A percentile compares a stretch with the other conserved stretches of the same genome.
Evolutionary conservation across 2,797 vertebrate genomes (phyloP).

Genomic region (Liparis tanakae): DNA sequence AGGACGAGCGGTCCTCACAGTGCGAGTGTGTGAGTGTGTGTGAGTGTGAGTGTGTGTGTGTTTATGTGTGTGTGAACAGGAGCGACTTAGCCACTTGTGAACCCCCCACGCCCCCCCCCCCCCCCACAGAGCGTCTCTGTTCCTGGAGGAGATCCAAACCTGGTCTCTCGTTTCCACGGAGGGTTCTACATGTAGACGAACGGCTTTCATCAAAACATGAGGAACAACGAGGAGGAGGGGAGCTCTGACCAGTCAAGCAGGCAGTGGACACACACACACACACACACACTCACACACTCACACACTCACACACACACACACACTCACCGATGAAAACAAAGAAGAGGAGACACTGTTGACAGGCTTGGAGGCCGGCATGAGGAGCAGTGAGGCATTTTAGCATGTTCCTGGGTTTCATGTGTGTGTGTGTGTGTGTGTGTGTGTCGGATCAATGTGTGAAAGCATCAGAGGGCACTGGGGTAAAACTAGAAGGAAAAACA

Average conservation of each 20-base stretch:
- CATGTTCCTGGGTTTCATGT: conserved; percentile 22
- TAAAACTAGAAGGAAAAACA: conserved; percentile 16
- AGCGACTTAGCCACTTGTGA: conserved; percentile 72
- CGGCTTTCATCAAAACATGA: conserved; percentile 22
- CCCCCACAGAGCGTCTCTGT: conserved; percentile 74
- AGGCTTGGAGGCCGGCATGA: conserved; percentile 26
- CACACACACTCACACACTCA: conserved; percentile 30
- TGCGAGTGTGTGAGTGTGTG: too few relatives aligned
- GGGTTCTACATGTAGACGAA: conserved; percentile 70
- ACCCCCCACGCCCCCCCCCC: conserved; percentile 70
- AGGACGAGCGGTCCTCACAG: too few relatives aligned
- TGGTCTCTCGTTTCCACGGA: conserved; percentile 62
- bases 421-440: conserved; percentile 5
- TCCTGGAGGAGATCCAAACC: conserved; percentile 73
- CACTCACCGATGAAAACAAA: conserved; percentile 23
- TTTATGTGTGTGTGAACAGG: too few relatives aligned
- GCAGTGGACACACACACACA: conserved; percentile 28
- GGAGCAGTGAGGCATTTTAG: conserved; percentile 29
- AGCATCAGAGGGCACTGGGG: conserved; percentile 8
- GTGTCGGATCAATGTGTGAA: conserved; percentile 33
- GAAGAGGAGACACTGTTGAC: background rate
- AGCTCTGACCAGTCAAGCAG: conserved; percentile 43
- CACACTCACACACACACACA: conserved; percentile 21
- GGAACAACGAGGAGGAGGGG: background rate
- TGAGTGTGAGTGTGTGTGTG: too few relatives aligned